Percentiles rank a stretch among this genome's conserved stretches.
Conservation (phyloP, 2,113 vertebrate genomes). For the Toxostoma redivivum region DNA sequence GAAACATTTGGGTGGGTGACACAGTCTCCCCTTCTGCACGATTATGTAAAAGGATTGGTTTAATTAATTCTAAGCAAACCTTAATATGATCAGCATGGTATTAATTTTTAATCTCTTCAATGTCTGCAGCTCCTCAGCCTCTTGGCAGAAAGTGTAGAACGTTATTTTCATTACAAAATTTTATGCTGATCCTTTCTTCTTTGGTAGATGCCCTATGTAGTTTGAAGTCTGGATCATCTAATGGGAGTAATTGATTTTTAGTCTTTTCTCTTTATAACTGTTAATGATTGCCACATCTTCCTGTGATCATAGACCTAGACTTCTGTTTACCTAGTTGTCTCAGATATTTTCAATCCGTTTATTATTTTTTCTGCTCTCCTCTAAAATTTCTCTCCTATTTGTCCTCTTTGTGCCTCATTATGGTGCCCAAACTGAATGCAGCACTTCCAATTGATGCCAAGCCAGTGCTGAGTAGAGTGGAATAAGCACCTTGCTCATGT, state of each 20-base stretch:
- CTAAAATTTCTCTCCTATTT: constrained; percentile 67
- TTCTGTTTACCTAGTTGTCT: constrained; percentile 53
- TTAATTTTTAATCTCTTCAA: constrained; percentile 51
- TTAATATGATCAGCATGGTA: constrained; percentile 48
- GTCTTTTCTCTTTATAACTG: background rate
- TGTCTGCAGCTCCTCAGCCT: constrained; percentile 13
- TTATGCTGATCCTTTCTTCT: constrained; percentile 20
- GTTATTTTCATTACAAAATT: background rate
- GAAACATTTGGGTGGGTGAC: constrained; percentile 10
- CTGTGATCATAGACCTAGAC: constrained; percentile 36
- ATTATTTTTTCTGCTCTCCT: constrained; percentile 63
- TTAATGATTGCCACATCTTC: background rate
- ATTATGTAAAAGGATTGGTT: constrained; percentile 29
- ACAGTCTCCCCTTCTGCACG: background rate
- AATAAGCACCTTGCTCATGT: constrained; percentile 68
- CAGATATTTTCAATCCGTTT: constrained; percentile 51
- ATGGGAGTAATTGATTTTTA: constrained; percentile 31
- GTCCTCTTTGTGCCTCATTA: constrained; percentile 65
- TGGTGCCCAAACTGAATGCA: constrained; percentile 65
- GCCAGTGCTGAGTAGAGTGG: constrained; percentile 65
- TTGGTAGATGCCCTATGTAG: background rate
- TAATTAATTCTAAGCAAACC: constrained; percentile 53
- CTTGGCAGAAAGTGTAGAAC: background rate
- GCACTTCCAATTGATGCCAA: constrained; percentile 65
- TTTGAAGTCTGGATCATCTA: constrained; percentile 5